Percentiles rank a stretch among this genome's conserved stretches.
Conservation (phyloP, 2,113 vertebrate species). For the Machaerirhynchus nigripectus region DNA sequence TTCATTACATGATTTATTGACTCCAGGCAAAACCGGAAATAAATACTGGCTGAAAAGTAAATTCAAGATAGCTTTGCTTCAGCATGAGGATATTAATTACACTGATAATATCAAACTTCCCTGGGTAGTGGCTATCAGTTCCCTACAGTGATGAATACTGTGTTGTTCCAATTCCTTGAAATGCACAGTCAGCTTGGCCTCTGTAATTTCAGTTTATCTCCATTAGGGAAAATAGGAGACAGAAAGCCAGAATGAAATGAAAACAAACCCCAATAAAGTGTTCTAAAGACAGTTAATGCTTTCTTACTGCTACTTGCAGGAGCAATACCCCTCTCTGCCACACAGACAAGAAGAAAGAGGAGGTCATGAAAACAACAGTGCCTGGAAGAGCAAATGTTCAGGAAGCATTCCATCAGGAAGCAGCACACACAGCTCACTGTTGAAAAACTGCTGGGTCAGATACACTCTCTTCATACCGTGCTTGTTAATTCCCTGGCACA, state of each 20-base stretch:
- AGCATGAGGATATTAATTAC: conserved; percentile 49
- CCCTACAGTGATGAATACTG: conserved; percentile 1
- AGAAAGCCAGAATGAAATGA: conserved; percentile 22
- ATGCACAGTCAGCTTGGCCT: not conserved
- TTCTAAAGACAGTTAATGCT: not conserved
- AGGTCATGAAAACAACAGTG: not conserved
- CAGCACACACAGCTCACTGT: not conserved
- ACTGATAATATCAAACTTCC: conserved; percentile 33
- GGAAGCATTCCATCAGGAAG: not conserved
- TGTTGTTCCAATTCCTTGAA: not conserved
- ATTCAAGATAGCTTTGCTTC: conserved; percentile 17
- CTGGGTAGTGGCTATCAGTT: conserved; percentile 10
- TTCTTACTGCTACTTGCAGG: not conserved
- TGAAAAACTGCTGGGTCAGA: not conserved
- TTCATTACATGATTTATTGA: conserved; percentile 49
- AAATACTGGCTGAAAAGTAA: conserved; percentile 34
- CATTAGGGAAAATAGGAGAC: not conserved
- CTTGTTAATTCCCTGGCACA: not conserved
- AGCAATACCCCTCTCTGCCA: not conserved
- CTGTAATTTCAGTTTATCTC: conserved; percentile 14
- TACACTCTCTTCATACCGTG: not conserved
- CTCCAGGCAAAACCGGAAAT: conserved; percentile 57
- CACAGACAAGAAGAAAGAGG: not conserved
- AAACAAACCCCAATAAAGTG: not conserved
- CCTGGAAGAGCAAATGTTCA: not conserved